Evolutionary conservation across 2,888 invertebrate species (phyloP).

Genomic region (Nipponacmea schrenckii): DNA sequence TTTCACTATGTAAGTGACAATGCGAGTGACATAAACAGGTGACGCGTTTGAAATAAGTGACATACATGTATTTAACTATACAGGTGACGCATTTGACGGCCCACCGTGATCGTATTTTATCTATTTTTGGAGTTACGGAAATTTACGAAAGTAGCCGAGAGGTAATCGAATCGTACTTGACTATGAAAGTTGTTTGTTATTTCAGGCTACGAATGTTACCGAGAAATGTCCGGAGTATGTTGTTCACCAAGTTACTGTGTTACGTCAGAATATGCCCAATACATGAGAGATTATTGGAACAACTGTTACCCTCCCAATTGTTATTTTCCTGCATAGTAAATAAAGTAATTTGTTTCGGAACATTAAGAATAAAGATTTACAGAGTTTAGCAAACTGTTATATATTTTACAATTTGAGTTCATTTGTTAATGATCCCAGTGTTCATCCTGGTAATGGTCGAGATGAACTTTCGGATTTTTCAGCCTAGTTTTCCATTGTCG

Average conservation of each 20-base stretch:
- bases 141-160: no score
- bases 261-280: background rate
- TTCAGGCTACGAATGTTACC: slow-evolving; percentile 17
- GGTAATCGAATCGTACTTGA: no score
- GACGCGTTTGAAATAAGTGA: background rate
- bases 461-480: no score
- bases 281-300: slow-evolving; percentile 2
- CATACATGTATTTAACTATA: no score
- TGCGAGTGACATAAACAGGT: background rate
- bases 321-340: background rate
- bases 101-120: background rate
- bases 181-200: background rate
- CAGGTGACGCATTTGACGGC: background rate
- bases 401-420: no score
- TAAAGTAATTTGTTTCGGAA: no score
- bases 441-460: no score
- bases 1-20: no score
- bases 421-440: no score
- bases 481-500: no score
- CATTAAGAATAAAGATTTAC: no score
- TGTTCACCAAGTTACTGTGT: slow-evolving; percentile 11
- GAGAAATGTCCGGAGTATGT: background rate
- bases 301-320: background rate
- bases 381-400: no score
- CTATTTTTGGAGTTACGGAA: background rate